Base-by-base conservation (phyloP, 2,113 vertebrate species). In the Eulacestoma nigropectus region DNA sequence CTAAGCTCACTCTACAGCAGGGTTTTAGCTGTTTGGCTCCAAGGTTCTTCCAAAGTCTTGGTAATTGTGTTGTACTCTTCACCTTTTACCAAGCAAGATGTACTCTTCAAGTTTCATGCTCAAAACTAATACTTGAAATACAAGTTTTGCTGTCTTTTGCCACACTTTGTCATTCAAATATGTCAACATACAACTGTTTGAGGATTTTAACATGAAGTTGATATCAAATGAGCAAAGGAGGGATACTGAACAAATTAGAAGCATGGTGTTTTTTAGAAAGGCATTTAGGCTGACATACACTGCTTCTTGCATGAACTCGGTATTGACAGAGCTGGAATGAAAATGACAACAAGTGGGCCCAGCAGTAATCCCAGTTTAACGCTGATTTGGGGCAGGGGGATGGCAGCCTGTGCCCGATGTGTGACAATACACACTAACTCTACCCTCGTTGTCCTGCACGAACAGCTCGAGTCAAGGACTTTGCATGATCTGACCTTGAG, bases 361-460 rank as follows among this genome's bases (percentile, higher is more conserved):
- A 9, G 42, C 67, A 72, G 46, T 11, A 62, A n/a, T 2, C 9
- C 7, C n/a, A 25, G 9, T 73, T 47, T 25, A 76, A 10, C 1
- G 3, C 29, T 65, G 8, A 0, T 0, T 0, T 26, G 16, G 32
- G 50, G 42, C 69, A 52, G 64, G 17, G 20, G 32, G 64, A 4
- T 26, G 37, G 60, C 29, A 69, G 63, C 44, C 72, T 56, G 20
- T 5, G 1, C 30, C 76, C 11, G 7, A 16, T 3, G 11, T 27
- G 47, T 33, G 52, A 30, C 35, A 37, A 25, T 7, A 10, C 0
- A 8, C 2, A 7, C 9, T 10, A 2, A 8, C 39, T 63, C 67
- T 13, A 13, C 29, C 19, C 23, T 37, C 9, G 0, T 0, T 46
- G 41, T 46, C 73, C 47, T 57, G 74, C 63, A 21, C 56, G 60